Evolutionary conservation across 1,140 invertebrate species (phyloP).

Genomic region (Brachionus plicatilis): DNA sequence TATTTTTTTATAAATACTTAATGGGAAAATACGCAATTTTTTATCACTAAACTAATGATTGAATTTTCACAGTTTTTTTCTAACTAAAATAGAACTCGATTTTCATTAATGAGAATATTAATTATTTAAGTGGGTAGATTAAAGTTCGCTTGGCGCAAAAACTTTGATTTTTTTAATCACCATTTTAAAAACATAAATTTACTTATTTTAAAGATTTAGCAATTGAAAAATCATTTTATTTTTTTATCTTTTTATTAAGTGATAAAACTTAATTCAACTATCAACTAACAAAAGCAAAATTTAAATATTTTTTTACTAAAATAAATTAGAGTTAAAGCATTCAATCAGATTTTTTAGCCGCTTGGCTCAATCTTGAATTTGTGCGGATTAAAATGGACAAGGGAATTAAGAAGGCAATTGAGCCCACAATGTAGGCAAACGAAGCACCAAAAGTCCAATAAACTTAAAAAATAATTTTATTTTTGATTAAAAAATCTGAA

Average conservation of each 20-base stretch:
- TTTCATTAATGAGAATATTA: no score
- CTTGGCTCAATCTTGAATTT: not conserved
- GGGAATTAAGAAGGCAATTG: constrained; percentile 44
- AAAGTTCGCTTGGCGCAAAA: no score
- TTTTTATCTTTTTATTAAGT: not conserved
- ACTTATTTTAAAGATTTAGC: no score
- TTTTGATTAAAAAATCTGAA: constrained; percentile 2
- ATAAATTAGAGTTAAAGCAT: not conserved
- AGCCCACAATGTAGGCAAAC: constrained; percentile 68
- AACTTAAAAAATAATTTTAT: constrained; percentile 58
- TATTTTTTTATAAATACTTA: no score
- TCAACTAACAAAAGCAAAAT: not conserved
- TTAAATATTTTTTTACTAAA: not conserved
- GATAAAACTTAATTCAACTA: not conserved
- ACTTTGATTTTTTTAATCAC: not conserved
- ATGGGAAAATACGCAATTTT: no score
- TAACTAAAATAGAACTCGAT: no score
- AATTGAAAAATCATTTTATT: not conserved
- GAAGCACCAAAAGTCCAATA: constrained; percentile 75
- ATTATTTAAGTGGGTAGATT: no score
- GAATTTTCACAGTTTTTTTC: no score
- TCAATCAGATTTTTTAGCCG: not conserved
- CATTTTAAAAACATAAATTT: not conserved
- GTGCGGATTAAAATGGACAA: not conserved
- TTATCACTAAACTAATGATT: no score